Evolutionary conservation across 2,888 invertebrate species (phyloP).

Genomic region (Nematopogon swammerdamellus): DNA sequence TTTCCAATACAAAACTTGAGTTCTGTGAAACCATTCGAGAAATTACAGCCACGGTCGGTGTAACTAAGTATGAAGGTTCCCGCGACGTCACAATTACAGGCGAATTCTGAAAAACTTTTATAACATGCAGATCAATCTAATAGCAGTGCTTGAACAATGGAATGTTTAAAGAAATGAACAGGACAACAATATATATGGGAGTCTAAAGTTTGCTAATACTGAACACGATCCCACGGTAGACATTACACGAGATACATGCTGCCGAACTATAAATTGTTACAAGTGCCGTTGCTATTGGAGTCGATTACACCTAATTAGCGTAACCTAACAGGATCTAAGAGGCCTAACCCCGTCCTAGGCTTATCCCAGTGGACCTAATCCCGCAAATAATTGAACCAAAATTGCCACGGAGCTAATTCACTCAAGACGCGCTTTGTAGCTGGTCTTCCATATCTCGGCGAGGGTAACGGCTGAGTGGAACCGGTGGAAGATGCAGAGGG

Average conservation of each 20-base stretch:
- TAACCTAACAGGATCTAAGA: too few species aligned
- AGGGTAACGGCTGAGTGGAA: slow-evolving; percentile 94
- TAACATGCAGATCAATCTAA: slow-evolving; percentile 1
- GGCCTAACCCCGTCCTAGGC: too few species aligned
- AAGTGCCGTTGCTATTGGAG: too few species aligned
- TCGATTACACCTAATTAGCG: too few species aligned
- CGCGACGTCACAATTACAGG: not conserved
- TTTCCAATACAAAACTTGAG: too few species aligned
- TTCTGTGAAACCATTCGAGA: slow-evolving; percentile 20
- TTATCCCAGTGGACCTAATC: too few species aligned
- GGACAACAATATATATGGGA: too few species aligned
- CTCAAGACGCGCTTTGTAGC: slow-evolving; percentile 87
- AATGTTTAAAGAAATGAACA: not conserved
- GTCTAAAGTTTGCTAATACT: too few species aligned
- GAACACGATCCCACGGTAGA: too few species aligned
- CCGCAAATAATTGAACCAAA: not conserved
- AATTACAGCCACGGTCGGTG: slow-evolving; percentile 19
- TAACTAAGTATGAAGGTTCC: slow-evolving; percentile 3
- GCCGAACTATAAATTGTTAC: too few species aligned
- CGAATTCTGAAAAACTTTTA: not conserved
- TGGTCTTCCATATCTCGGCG: slow-evolving; percentile 95
- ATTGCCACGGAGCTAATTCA: slow-evolving; percentile 41
- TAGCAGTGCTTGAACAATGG: slow-evolving; percentile 2
- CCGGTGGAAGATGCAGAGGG: slow-evolving; percentile 94
- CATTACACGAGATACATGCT: too few species aligned